A percentile compares a stretch with the other conserved stretches of the same genome.
phyloP scores from a whole-genome alignment of 2,113 vertebrate species.

The Guaruba guarouba region DNA sequence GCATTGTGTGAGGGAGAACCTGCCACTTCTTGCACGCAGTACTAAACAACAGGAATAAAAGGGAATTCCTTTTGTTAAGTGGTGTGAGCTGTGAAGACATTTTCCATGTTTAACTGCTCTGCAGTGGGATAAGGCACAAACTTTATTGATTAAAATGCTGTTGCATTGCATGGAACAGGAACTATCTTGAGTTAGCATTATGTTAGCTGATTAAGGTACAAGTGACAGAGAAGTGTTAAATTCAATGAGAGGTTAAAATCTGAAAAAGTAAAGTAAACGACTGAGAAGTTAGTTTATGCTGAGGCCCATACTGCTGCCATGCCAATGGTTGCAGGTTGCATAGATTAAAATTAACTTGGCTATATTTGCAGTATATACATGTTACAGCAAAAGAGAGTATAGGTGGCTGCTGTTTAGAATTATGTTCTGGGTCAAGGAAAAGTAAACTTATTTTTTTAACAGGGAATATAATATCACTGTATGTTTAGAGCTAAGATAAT shows the following conservation, averaged over 20 bases:
- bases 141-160: not conserved
- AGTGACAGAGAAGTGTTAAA: not conserved
- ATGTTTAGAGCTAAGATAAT: not conserved
- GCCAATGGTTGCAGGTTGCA: not conserved
- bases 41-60: not conserved
- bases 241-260: not conserved
- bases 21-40: not conserved
- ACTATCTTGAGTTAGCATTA: not conserved
- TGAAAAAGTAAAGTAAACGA: not conserved
- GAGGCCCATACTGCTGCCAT: not conserved
- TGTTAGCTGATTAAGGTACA: not conserved
- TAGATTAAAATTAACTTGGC: not conserved
- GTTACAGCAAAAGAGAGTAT: not conserved
- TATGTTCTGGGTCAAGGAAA: not conserved
- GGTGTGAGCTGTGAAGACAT: not conserved
- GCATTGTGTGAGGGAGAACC: not conserved
- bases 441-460: not conserved
- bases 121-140: not conserved
- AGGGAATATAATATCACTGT: not conserved
- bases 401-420: not conserved
- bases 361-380: not conserved
- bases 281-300: not conserved
- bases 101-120: not conserved
- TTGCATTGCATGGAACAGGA: not conserved
- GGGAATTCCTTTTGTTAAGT: not conserved